Conservation (phyloP, 2,888 invertebrate genomes). For the Tenthredo amoena region DNA sequence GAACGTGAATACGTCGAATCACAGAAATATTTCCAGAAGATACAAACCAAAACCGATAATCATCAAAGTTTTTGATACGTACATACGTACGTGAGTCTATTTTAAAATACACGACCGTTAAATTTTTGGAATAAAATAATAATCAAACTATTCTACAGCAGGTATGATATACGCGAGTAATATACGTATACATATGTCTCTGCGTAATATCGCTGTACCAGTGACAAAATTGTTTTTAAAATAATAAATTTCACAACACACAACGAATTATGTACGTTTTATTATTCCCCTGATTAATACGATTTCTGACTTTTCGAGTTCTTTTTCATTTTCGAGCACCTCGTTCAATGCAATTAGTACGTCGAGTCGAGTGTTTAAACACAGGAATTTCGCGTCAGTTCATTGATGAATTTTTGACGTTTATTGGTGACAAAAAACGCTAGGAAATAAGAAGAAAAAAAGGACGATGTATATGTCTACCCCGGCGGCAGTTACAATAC, state of each 20-base stretch:
- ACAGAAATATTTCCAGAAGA: background rate
- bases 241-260: background rate
- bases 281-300: background rate
- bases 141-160: background rate
- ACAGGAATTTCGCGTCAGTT: background rate
- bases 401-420: background rate
- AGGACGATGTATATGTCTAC: background rate
- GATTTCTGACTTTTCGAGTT: background rate
- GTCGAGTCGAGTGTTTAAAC: background rate
- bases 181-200: background rate
- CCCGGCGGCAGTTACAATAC: conserved; percentile 9
- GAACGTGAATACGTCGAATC: background rate
- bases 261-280: background rate
- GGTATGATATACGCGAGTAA: background rate
- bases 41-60: background rate
- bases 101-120: background rate
- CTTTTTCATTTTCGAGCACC: background rate
- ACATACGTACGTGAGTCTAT: background rate
- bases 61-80: background rate
- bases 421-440: background rate
- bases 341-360: background rate
- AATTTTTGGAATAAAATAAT: background rate
- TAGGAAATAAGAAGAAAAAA: background rate
- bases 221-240: background rate
- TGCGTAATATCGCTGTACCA: background rate